Base-by-base conservation (phyloP, 2,797 vertebrate genomes). In the Pseudotriccus pelzelni region DNA sequence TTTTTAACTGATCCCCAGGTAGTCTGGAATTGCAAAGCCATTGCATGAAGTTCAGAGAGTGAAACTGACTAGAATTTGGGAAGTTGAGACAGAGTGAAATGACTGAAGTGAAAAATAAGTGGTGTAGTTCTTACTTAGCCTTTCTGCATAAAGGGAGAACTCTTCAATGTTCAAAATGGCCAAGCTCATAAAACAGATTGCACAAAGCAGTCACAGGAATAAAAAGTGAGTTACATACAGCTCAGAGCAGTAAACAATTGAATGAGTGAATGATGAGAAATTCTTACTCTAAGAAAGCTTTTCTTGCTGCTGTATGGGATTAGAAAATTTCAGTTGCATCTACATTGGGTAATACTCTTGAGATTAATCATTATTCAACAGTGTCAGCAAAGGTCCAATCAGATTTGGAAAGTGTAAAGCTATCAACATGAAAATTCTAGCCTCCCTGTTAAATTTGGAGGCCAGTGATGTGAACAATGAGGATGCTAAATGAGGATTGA, bases 241-340 rank as follows among this genome's bases (percentile, higher is more conserved):
- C 24, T 94, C 24, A 66, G 27, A 75, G 30, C 18, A 76, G 36
- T 49, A 47, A 85, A 67, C 9, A 34, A 17, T 17, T 58, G 53
- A 78, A 78, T 67, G 36, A 50, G 27, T 50, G 44, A 72, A 79
- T 83, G 63, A 77, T 78, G 80, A 84, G n/a, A 93, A 93, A 81
- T 63, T 19, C 13, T 94, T n/a, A 80, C 18, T 72, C 46, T 4
- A 19, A 87, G 67, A 90, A 88, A 79, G 36, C 36, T 67, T 52
- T 94, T 8, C 28, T 90, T 73, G 39, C 28, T 74, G 5, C 52
- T 73, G 13, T 82, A 56, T 82, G 70, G 47, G 59, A 79, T 96
- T 91, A 87, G 25, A 79, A 30, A 78, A 76, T 84, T 94, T 94
- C 88, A 95, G 90, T 94, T 85, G 55, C 19, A 36, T 55, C 44